These are phyloP conservation scores for Platysteira castanea DNA, from an alignment of 2,113 vertebrate genomes.

Conservation along the genomic window DNA sequence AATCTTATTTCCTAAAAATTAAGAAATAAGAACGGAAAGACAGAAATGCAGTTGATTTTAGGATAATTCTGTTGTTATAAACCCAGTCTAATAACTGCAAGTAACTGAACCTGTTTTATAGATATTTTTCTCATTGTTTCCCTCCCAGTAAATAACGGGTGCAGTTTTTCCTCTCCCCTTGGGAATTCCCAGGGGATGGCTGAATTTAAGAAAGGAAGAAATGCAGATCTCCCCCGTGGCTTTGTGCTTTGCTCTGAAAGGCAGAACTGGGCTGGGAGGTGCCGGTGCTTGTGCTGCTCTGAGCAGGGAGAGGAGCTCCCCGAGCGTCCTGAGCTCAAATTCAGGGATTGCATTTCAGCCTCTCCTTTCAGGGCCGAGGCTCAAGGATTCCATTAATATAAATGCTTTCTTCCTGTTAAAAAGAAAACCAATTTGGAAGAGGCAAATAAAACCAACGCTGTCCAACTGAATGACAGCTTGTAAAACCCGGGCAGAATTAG, in stretches of 20 bases:
- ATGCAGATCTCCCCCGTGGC: background rate
- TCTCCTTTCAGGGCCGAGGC: background rate
- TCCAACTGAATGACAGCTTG: background rate
- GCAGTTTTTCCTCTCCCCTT: background rate
- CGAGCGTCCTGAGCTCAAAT: background rate
- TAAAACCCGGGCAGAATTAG: background rate
- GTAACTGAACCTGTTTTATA: accelerated
- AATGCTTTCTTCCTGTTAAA: slow-evolving; percentile 28
- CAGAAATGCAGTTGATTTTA: background rate
- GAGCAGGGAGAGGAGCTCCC: background rate
- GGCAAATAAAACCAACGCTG: slow-evolving; percentile 17
- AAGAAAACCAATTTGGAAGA: slow-evolving; percentile 55
- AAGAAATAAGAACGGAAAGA: background rate
- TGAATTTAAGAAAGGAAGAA: slow-evolving; percentile 3
- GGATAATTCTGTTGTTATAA: background rate
- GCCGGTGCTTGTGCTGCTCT: accelerated
- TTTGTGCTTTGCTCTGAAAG: background rate
- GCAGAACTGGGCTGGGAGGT: background rate
- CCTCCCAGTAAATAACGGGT: background rate
- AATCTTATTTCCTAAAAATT: background rate
- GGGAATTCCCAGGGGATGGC: background rate
- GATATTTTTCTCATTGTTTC: background rate
- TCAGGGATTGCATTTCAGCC: slow-evolving; percentile 21
- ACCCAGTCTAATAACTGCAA: background rate
- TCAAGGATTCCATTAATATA: slow-evolving; percentile 27